Percentiles rank a stretch among this genome's conserved stretches.
phyloP scores from a whole-genome alignment of 2,888 invertebrate species.

The Lamellibrachia columna region DNA sequence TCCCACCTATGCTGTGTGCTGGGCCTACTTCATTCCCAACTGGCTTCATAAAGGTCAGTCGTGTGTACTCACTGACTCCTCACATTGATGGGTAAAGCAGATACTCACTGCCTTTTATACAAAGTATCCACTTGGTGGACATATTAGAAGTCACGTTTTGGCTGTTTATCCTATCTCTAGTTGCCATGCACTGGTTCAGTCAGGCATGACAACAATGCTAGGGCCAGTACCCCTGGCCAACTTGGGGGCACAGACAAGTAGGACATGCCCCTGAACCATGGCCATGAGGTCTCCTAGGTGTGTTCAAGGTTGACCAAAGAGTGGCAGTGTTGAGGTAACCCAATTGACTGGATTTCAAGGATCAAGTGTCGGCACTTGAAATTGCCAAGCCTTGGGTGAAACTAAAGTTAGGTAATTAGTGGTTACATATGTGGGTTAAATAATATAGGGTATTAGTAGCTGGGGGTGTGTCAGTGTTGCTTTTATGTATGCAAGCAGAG shows the following conservation, averaged over 20 bases:
- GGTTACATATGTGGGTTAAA: not conserved
- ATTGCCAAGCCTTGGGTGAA: not conserved
- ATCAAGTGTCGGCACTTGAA: not conserved
- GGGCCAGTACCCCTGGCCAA: not conserved
- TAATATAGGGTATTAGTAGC: not conserved
- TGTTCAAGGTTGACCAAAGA: not conserved
- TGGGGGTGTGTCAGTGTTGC: too few species aligned
- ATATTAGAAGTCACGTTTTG: not conserved
- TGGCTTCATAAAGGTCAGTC: not conserved
- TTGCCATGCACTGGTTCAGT: not conserved
- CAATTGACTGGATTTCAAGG: not conserved
- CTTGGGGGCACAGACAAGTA: not conserved
- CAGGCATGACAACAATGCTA: not conserved
- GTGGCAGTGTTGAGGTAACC: not conserved
- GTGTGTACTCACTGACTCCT: not conserved
- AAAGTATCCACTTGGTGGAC: not conserved
- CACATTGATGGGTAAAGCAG: not conserved
- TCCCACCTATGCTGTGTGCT: too few species aligned
- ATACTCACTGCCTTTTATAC: not conserved
- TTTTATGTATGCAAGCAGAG: too few species aligned
- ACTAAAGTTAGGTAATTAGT: not conserved
- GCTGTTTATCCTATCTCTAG: not conserved
- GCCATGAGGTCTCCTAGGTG: not conserved
- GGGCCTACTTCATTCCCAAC: not conserved
- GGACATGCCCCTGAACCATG: slow-evolving; percentile 16